Evolutionary conservation across 1,140 invertebrate genomes (phyloP).

Genomic region (Neuroterus valhalla): DNA sequence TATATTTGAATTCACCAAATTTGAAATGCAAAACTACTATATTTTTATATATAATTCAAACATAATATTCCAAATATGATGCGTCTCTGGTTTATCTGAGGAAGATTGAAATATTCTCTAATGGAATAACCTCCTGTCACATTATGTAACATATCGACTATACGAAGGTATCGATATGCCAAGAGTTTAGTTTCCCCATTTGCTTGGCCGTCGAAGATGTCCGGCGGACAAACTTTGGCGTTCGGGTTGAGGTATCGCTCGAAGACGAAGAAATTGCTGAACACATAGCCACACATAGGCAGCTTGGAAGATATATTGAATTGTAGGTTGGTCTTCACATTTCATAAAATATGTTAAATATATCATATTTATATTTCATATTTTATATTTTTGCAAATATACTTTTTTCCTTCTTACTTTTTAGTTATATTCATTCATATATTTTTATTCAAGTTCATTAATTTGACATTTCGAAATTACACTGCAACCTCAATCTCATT

Average conservation of each 20-base stretch:
- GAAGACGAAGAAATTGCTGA: not conserved
- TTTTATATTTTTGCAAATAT: too few relatives aligned
- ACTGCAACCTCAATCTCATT: too few relatives aligned
- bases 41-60: too few relatives aligned
- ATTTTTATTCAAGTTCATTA: too few relatives aligned
- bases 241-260: not conserved
- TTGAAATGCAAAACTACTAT: too few relatives aligned
- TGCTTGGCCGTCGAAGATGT: constrained; percentile 48
- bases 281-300: not conserved
- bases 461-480: too few relatives aligned
- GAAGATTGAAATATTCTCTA: not conserved
- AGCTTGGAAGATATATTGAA: not conserved
- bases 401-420: too few relatives aligned
- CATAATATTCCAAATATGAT: not conserved
- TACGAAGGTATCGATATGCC: constrained; percentile 52
- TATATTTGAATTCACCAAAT: too few relatives aligned
- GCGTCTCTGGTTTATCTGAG: not conserved
- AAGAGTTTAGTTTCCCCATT: constrained; percentile 56
- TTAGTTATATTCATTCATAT: too few relatives aligned
- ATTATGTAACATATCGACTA: constrained; percentile 62
- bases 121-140: constrained; percentile 46
- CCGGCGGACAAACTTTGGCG: not conserved
- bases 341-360: not conserved
- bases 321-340: not conserved
- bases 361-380: too few relatives aligned